Percentiles rank a stretch among this genome's conserved stretches.
Conservation (phyloP, 2,888 invertebrate genomes). For the Orchesellides sinensis region DNA sequence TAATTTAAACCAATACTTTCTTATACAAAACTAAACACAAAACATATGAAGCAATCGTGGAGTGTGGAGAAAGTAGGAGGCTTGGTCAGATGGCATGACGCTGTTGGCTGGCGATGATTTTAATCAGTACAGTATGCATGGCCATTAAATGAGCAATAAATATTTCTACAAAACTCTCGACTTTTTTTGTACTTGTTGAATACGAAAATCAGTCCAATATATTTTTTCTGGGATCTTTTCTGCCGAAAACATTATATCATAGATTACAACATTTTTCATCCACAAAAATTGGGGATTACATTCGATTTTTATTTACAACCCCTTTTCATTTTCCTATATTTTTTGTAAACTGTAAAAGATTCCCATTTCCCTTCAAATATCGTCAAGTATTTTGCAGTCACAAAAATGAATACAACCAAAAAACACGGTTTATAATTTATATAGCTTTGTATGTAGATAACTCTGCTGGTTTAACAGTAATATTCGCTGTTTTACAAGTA, state of each 20-base stretch:
- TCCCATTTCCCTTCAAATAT: background rate
- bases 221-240: slow-evolving; percentile 55
- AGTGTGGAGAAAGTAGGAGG: no score
- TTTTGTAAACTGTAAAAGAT: background rate
- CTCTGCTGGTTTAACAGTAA: background rate
- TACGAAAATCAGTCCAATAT: slow-evolving; percentile 64
- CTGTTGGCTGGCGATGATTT: background rate
- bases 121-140: background rate
- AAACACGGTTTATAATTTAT: background rate
- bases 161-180: background rate
- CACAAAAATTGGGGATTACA: slow-evolving; percentile 23
- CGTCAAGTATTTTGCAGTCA: background rate
- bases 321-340: background rate
- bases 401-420: background rate
- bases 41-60: no score
- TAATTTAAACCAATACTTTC: no score
- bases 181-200: slow-evolving; percentile 53
- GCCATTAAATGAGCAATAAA: background rate
- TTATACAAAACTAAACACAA: no score
- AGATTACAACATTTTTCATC: slow-evolving; percentile 22
- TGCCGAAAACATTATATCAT: slow-evolving; percentile 40
- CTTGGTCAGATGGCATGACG: background rate
- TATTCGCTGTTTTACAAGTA: no score
- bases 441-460: background rate
- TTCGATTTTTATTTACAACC: background rate